Evolutionary conservation across 2,113 vertebrate species (phyloP).

Genomic region (Ginglymostoma cirratum): DNA sequence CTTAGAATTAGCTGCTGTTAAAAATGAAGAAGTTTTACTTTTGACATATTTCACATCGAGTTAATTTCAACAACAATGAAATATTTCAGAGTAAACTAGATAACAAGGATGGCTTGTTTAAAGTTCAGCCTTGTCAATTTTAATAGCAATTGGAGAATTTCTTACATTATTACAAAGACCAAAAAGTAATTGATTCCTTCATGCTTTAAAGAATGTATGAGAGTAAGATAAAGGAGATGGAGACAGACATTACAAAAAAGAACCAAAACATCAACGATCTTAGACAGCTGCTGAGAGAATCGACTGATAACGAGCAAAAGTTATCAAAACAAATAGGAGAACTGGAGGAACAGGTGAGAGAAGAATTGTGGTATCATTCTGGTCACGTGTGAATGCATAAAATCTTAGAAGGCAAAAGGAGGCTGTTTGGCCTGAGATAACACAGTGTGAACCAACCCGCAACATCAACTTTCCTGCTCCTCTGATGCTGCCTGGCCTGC

Average conservation of each 20-base stretch:
- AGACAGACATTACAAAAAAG: conserved; percentile 71
- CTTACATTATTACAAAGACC: not conserved
- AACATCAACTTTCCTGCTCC: too few relatives aligned
- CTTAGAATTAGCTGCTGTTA: not conserved
- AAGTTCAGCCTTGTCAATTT: not conserved
- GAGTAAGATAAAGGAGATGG: conserved; percentile 79
- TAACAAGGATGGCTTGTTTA: not conserved
- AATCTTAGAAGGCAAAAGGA: not conserved
- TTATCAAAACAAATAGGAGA: conserved; percentile 52
- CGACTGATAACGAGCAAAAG: conserved; percentile 58
- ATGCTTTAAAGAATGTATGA: conserved; percentile 70
- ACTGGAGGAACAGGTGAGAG: conserved; percentile 70
- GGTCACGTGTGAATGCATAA: not conserved
- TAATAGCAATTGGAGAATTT: not conserved
- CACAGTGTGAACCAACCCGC: too few relatives aligned
- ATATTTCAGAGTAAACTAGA: not conserved
- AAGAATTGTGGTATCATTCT: not conserved
- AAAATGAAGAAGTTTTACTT: not conserved
- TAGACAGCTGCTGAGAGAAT: conserved; percentile 64
- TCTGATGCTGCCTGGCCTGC: too few relatives aligned
- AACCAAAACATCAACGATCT: conserved; percentile 63
- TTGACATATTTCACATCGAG: not conserved
- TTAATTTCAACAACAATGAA: not conserved
- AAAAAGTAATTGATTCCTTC: conserved; percentile 20
- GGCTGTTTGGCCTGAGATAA: not conserved